A percentile compares a stretch with the other conserved stretches of the same genome.
phyloP scores from a whole-genome alignment of 1,140 invertebrate genomes.

The Pomacea maculata region DNA sequence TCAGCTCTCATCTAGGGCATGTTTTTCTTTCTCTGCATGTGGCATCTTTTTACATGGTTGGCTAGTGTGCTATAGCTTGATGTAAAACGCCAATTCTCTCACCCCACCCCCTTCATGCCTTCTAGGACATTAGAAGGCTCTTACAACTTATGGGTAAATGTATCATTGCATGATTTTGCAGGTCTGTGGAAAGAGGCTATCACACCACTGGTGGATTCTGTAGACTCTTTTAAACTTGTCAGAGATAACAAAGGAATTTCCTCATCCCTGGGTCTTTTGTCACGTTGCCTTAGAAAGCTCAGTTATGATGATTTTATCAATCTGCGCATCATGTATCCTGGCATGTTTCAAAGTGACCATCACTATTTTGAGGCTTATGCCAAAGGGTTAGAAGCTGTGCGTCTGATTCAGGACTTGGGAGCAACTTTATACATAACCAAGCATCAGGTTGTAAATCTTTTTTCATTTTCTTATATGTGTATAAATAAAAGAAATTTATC shows the following conservation, averaged over 20 bases:
- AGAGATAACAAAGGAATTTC: slow-evolving; percentile 25
- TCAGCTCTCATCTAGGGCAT: no score
- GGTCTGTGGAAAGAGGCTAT: slow-evolving; percentile 37
- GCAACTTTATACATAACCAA: slow-evolving; percentile 17
- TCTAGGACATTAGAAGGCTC: no score
- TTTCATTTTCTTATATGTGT: neutral
- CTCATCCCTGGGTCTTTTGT: slow-evolving; percentile 22
- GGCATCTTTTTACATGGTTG: no score
- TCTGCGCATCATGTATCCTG: slow-evolving; percentile 8
- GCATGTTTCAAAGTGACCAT: slow-evolving; percentile 15
- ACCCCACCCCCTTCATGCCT: no score
- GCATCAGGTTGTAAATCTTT: slow-evolving; percentile 17
- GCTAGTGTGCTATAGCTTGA: no score
- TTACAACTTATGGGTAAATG: no score
- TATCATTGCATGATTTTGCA: neutral
- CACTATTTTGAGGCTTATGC: slow-evolving; percentile 29
- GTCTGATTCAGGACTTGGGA: slow-evolving; percentile 15
- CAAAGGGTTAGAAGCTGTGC: slow-evolving; percentile 11
- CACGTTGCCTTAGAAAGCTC: slow-evolving; percentile 27
- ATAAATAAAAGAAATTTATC: neutral
- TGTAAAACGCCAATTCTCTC: no score
- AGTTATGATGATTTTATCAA: slow-evolving; percentile 19
- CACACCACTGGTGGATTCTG: slow-evolving; percentile 22
- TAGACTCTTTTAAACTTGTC: slow-evolving; percentile 21
- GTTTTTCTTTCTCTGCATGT: no score